Evolutionary conservation across 2,797 vertebrate species (phyloP), one percentile per base, ranked within the genome.

Genomic region (Fundulus diaphanus): DNA sequence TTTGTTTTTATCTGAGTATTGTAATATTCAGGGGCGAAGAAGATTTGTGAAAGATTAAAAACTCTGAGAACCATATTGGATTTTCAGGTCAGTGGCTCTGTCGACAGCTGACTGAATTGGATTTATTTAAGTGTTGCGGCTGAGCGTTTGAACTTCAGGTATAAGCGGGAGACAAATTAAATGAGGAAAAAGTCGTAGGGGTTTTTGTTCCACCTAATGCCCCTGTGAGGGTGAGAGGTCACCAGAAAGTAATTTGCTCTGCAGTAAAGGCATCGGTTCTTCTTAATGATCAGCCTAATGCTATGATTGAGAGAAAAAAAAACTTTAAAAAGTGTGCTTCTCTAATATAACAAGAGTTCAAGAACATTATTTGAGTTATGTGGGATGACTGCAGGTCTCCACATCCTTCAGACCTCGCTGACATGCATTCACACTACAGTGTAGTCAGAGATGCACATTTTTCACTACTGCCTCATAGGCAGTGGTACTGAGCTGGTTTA

Each of bases 41-140:
- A 72, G 84, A 87, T 92, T 88, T 86, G 72, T 49, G 68, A 44
- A 18, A 90, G 88, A 91, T 93, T 89, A 90, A 72, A 85, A 85
- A 83, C 18, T 75, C 67, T 75, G 9, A 61, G 85, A 82, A 63
- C 29, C 13, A 70, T 82, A 88, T 82, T 88, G 68, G 75, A 84
- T 73, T 90, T 81, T 80, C 49, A 85, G 85, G 91, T 88, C 88
- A 88, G 84, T 82, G 78, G 85, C 71, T 56, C 70, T 73, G 0
- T 61, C 84, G 81, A 82, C 77, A 82, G 63, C 35, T 24, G n/a
- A 40, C 2, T 48, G 40, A 81, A 78, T 79, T 57, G 59, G 35
- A 76, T 85, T 82, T 84, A 68, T 87, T 89, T 81, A 48, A 81
- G 70, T 78, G 57, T 75, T 73, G 74, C 68, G 77, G 67, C 73